A percentile compares a stretch with the other conserved stretches of the same genome.
Conservation (phyloP, 2,113 vertebrate genomes). For the Phaetusa simplex region DNA sequence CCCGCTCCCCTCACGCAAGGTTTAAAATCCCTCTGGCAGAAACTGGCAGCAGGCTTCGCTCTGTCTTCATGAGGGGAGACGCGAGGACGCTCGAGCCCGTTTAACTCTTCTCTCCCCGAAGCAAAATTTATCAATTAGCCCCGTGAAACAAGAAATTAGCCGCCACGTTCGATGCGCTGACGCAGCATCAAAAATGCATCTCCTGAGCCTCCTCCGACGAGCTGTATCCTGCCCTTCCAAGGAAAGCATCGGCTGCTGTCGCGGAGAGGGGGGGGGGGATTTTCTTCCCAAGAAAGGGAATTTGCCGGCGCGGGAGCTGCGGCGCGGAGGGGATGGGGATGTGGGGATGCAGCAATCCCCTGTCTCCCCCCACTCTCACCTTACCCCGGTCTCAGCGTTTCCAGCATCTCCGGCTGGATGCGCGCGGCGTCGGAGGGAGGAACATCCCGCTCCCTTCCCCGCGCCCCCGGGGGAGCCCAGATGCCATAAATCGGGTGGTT, state of each 20-base stretch:
- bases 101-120: not conserved
- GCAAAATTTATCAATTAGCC: too few species aligned
- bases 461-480: accelerated
- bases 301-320: not conserved
- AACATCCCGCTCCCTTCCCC: not conserved
- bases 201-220: not conserved
- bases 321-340: accelerated
- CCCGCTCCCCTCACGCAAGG: not conserved
- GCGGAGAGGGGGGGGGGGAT: too few species aligned
- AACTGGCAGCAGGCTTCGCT: not conserved
- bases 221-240: not conserved
- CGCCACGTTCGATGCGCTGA: not conserved
- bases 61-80: accelerated
- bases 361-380: too few species aligned
- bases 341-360: not conserved
- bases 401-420: not conserved
- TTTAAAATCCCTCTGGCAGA: not conserved
- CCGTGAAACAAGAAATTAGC: not conserved
- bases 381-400: too few species aligned
- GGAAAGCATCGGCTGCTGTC: not conserved
- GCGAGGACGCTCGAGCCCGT: too few species aligned
- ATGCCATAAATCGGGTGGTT: not conserved
- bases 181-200: not conserved
- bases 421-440: not conserved
- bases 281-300: not conserved